Percentiles rank a stretch among this genome's conserved stretches.
Conservation (phyloP, 2,113 vertebrate species). For the Spea bombifrons region DNA sequence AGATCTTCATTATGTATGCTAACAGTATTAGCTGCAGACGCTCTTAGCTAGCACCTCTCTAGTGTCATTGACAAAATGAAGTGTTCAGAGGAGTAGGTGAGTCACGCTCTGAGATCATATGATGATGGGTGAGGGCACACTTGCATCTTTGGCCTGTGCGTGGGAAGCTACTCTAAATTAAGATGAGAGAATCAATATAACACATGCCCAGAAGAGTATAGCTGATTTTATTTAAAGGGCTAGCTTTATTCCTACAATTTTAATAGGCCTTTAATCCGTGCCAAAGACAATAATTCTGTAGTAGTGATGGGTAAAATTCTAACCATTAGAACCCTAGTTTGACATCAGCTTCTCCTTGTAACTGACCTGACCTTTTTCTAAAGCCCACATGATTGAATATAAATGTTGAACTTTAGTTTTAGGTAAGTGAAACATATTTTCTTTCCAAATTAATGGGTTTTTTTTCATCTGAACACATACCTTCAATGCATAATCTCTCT, state of each 20-base stretch:
- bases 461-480: too few species aligned
- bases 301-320: background rate
- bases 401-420: too few species aligned
- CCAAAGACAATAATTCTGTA: background rate
- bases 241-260: constrained; percentile 18
- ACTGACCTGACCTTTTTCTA: too few species aligned
- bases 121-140: constrained; percentile 48
- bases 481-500: too few species aligned
- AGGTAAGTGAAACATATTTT: too few species aligned
- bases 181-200: constrained; percentile 49
- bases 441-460: too few species aligned
- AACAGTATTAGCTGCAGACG: constrained; percentile 18
- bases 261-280: constrained; percentile 10
- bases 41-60: constrained; percentile 42
- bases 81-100: constrained; percentile 53
- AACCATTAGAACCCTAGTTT: too few species aligned
- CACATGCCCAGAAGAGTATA: constrained; percentile 42
- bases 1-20: constrained; percentile 35
- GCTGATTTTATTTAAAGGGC: constrained; percentile 35
- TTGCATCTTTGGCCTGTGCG: constrained; percentile 44
- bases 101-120: constrained; percentile 51
- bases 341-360: too few species aligned
- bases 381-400: too few species aligned
- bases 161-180: constrained; percentile 46
- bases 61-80: constrained; percentile 51